Conservation (phyloP, 2,113 vertebrate genomes). For the Atrichornis clamosus region DNA sequence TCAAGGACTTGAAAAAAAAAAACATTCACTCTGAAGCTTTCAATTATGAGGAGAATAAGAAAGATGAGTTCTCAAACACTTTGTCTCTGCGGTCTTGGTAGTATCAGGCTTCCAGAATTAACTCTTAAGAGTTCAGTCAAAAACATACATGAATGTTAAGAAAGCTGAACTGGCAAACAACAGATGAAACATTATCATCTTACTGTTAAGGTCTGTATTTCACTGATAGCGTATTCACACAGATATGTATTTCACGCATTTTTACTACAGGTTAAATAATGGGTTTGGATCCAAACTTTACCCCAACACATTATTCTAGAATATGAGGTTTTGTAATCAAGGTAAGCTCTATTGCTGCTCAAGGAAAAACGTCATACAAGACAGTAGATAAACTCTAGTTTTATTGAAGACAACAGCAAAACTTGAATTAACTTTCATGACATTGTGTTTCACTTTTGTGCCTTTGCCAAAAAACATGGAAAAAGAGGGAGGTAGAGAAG, state of each 20-base stretch:
- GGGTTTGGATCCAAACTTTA: neutral
- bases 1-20: neutral
- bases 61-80: neutral
- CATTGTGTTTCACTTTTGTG: neutral
- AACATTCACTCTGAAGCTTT: neutral
- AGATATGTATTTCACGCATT: neutral
- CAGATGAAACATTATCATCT: neutral
- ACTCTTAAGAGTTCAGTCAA: neutral
- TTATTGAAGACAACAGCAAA: neutral
- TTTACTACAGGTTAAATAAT: neutral
- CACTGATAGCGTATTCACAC: neutral
- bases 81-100: neutral
- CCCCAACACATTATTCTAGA: neutral
- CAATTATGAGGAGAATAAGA: neutral
- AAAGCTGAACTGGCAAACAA: neutral
- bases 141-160: neutral
- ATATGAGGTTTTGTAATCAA: neutral
- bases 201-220: neutral
- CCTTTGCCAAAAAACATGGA: neutral
- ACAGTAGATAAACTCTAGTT: neutral
- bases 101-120: neutral
- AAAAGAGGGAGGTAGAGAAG: neutral
- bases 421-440: neutral
- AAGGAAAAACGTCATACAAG: neutral
- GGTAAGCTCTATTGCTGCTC: neutral